Evolutionary conservation across 2,888 invertebrate species (phyloP), one percentile per base, ranked within the genome.

Genomic region (Criorhina ranunculi): DNA sequence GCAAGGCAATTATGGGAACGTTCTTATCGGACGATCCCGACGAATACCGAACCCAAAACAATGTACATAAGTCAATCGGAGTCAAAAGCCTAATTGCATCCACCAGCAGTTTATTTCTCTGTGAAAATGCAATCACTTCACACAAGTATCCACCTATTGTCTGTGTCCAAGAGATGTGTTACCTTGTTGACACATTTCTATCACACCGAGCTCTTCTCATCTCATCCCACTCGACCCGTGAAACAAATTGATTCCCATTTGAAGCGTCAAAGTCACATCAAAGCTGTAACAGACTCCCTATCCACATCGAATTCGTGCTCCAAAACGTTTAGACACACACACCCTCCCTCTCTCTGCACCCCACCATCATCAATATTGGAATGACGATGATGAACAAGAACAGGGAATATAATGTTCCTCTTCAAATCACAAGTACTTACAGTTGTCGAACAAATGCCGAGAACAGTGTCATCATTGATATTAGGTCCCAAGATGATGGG

Each of bases 211-310:
- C 6, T 37, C n/a, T n/a, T 12, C 33, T 33, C 24, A 49, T 37
- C 33, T n/a, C 19, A 33, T 24, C 37, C 70, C 9, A 15, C 31
- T 49, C 51, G 51, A 40, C 24, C 44, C 49, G 2, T 59, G 44
- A 49, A 69, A 78, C 77, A 70, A 78, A 78, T 78, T 55, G 77
- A 62, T 70, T 70, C 69, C 70, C 70, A 69, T 69, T 69, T 12
- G 37, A 69, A 37, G 42, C 60, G 35, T 77, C 76, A 67, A 31
- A 51, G 60, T 67, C 19, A 24, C 64, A 53, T 72, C 70, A 72
- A 51, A 70, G 37, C 51, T 51, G 37, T 59, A 59, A 40, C 2
- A 59, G 40, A n/a, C 53, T 69, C 33, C 55, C 42, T 29, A 15
- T 9, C 5, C 2, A 15, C 5, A n/a, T 15, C 9, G 17, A 42